These are phyloP conservation scores for Trissolcus japonicus DNA, from an alignment of 2,888 invertebrate species.

Conservation along the genomic window DNA sequence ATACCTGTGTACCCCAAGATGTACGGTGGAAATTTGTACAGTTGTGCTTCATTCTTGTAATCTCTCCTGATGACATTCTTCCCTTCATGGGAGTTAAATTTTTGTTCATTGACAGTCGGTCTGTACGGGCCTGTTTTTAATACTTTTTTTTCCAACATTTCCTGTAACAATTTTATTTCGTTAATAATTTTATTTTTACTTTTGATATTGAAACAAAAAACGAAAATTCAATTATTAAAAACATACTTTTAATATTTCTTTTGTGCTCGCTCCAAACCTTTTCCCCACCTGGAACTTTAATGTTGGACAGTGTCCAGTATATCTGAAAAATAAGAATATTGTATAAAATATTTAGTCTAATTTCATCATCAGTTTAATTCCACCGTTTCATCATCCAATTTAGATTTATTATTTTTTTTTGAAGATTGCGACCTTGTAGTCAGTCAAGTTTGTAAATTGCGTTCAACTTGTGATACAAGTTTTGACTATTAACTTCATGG, in stretches of 20 bases:
- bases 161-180: slow-evolving; percentile 66
- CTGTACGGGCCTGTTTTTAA: slow-evolving; percentile 79
- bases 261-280: slow-evolving; percentile 83
- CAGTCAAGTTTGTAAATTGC: too few species aligned
- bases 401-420: too few species aligned
- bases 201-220: neutral
- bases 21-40: slow-evolving; percentile 75
- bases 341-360: too few species aligned
- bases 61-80: slow-evolving; percentile 69
- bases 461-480: too few species aligned
- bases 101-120: slow-evolving; percentile 75
- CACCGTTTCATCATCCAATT: too few species aligned
- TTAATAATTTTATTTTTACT: neutral
- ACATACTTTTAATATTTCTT: slow-evolving; percentile 81
- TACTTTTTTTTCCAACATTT: slow-evolving; percentile 75
- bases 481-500: too few species aligned
- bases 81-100: slow-evolving; percentile 66
- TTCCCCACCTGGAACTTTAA: slow-evolving; percentile 84
- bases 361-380: too few species aligned
- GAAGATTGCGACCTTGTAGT: too few species aligned
- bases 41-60: slow-evolving; percentile 67
- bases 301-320: slow-evolving; percentile 85
- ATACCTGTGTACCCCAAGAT: slow-evolving; percentile 84
- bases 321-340: slow-evolving; percentile 76
- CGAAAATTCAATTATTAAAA: neutral